A percentile compares a stretch with the other conserved stretches of the same genome.
These are phyloP conservation scores for Anthonomus grandis DNA, from an alignment of 1,140 invertebrate genomes.

Conservation along the genomic window DNA sequence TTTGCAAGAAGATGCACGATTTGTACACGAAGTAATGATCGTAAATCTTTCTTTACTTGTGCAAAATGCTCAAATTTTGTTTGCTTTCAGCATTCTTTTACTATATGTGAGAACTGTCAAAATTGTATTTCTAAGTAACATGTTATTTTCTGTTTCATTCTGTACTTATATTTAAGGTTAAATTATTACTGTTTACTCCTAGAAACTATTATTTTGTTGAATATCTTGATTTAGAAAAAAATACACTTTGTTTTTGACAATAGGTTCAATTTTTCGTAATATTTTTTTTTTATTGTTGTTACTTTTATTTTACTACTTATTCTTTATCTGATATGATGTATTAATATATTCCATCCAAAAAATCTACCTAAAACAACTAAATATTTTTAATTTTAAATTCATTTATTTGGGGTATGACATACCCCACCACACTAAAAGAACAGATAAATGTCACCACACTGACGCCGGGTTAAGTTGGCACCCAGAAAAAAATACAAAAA, in stretches of 20 bases:
- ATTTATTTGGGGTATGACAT: conserved; percentile 2
- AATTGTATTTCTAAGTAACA: too few species aligned
- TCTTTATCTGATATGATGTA: background rate
- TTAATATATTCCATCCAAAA: background rate
- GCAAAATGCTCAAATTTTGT: background rate
- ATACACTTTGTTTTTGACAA: too few species aligned
- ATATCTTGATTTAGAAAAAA: too few species aligned
- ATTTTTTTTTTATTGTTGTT: background rate
- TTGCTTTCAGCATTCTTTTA: background rate
- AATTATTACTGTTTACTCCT: too few species aligned
- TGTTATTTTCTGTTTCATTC: too few species aligned
- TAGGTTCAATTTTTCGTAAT: conserved; percentile 1
- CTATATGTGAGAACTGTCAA: too few species aligned
- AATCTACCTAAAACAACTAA: background rate
- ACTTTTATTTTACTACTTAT: background rate
- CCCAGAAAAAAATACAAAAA: too few species aligned
- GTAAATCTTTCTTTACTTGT: background rate
- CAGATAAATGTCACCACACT: background rate
- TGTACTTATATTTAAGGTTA: too few species aligned
- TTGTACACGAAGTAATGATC: background rate
- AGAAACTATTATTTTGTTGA: too few species aligned
- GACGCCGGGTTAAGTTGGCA: conserved; percentile 2
- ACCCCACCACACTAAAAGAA: background rate
- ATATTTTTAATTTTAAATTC: background rate
- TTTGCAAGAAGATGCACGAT: background rate